Evolutionary conservation across 2,888 invertebrate species (phyloP).

Genomic region (Hylaea fasciaria): DNA sequence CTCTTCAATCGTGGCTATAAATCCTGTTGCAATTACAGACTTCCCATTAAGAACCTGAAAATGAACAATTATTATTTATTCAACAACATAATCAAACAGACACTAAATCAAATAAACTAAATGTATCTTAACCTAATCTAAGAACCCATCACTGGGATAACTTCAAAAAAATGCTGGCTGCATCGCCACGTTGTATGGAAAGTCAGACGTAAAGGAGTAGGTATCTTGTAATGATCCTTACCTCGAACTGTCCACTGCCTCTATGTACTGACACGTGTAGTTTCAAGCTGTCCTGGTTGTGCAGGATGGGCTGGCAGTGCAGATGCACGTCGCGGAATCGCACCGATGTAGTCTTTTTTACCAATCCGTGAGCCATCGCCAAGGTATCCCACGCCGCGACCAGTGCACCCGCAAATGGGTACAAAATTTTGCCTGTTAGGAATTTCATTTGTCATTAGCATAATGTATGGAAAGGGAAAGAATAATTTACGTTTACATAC

Average conservation of each 20-base stretch:
- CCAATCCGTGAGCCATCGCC: slow-evolving; percentile 81
- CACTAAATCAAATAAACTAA: too few species aligned
- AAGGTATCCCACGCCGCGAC: slow-evolving; percentile 89
- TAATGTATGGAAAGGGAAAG: neutral
- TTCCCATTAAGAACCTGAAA: neutral
- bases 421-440: slow-evolving; percentile 83
- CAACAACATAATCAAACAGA: too few species aligned
- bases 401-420: slow-evolving; percentile 91
- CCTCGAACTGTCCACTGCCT: slow-evolving; percentile 86
- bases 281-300: slow-evolving; percentile 79
- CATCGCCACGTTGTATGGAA: too few species aligned
- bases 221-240: slow-evolving; percentile 41
- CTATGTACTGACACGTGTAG: slow-evolving; percentile 85
- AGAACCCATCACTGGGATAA: too few species aligned
- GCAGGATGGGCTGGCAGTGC: slow-evolving; percentile 84
- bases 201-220: too few species aligned
- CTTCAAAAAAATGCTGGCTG: too few species aligned
- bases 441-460: neutral
- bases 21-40: slow-evolving; percentile 48
- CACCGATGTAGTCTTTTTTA: slow-evolving; percentile 87
- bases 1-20: slow-evolving; percentile 25
- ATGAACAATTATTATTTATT: neutral
- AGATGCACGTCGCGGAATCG: slow-evolving; percentile 87
- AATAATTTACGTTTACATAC: neutral
- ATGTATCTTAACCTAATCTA: too few species aligned